Evolutionary conservation across 2,797 vertebrate genomes (phyloP), one percentile per base, ranked within the genome.

Genomic region (Channallabes apus): DNA sequence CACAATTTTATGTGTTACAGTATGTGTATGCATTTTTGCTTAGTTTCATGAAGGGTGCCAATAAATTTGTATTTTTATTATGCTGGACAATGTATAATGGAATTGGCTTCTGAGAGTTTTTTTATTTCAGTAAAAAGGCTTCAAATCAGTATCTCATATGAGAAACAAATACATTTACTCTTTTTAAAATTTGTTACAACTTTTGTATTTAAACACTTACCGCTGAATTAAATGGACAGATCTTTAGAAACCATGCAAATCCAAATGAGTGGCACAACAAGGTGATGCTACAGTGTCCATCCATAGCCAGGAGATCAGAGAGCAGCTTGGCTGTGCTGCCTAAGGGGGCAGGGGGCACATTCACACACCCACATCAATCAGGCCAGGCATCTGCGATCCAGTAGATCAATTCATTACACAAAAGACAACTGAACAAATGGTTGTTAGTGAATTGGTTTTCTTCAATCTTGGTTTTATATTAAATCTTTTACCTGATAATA

Each of bases 401-500:
- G 41, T 58, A 20, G 3, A 76, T 76, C 73, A 32, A 58, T 76
- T 76, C 17, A 58, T 58, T 56, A 56, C 11, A 58, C 51, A 76
- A 27, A 54, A 17, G 17, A 73, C 5, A 73, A 73, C 24, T 22
- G 2, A 51, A 46, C 20, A 71, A 54, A 32, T 76, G 5, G 27
- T 12, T 32, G 9, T 18, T 56, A 1, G 8, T 76, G 7, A 29
- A 54, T 29, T 29, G 11, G 15, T 58, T 76, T 56, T 76, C 18
- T 32, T 58, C 20, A 0, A 27, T 20, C 73, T 32, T 56, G 51
- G 4, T 14, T 7, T 20, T 29, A 56, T 15, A 46, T 51, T n/a
- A 75, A 75, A 58, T 58, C 17, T 78, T 59, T 59, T 78, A 35
- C 29, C 22, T 79, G 24, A 79, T 38, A 20, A 35, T 77, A 29